These are phyloP conservation scores for Drosophila hawaiiensis DNA, from an alignment of 2,888 invertebrate genomes.

Conservation along the genomic window DNA sequence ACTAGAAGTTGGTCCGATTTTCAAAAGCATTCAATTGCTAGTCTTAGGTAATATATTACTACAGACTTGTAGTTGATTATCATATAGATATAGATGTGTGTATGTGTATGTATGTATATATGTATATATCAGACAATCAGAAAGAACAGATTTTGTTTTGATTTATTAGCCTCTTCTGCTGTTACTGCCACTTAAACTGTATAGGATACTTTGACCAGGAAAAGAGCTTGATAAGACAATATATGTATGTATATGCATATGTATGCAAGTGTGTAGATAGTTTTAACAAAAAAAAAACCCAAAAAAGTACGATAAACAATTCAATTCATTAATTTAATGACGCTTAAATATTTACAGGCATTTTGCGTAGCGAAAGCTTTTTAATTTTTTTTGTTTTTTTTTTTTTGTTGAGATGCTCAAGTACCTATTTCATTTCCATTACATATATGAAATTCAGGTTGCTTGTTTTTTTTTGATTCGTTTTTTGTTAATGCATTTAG, in stretches of 20 bases:
- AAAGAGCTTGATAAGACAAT: constrained; percentile 49
- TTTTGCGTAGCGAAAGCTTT: constrained; percentile 74
- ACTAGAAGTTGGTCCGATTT: constrained; percentile 54
- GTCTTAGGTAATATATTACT: constrained; percentile 29
- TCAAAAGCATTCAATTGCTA: constrained; percentile 29
- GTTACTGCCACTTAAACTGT: constrained; percentile 37
- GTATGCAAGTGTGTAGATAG: background rate
- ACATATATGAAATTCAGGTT: constrained; percentile 25
- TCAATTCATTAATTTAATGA: constrained; percentile 32
- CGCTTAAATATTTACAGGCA: constrained; percentile 74
- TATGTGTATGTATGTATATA: constrained; percentile 12
- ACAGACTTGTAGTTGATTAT: constrained; percentile 40
- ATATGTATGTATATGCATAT: background rate
- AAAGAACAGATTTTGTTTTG: constrained; percentile 15
- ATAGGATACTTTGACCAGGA: constrained; percentile 59
- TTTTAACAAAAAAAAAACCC: background rate
- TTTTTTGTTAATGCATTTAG: constrained; percentile 49
- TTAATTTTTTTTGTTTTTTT: constrained; percentile 19
- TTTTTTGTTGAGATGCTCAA: constrained; percentile 47
- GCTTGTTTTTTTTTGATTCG: constrained; percentile 12
- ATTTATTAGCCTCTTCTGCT: constrained; percentile 33
- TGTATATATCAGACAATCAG: constrained; percentile 44
- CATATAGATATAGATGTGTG: constrained; percentile 22
- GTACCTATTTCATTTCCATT: constrained; percentile 47
- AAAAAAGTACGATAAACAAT: constrained; percentile 19